A percentile compares a stretch with the other conserved stretches of the same genome.
These are phyloP conservation scores for Etheostoma cragini DNA, from an alignment of 2,113 vertebrate species.

Conservation along the genomic window DNA sequence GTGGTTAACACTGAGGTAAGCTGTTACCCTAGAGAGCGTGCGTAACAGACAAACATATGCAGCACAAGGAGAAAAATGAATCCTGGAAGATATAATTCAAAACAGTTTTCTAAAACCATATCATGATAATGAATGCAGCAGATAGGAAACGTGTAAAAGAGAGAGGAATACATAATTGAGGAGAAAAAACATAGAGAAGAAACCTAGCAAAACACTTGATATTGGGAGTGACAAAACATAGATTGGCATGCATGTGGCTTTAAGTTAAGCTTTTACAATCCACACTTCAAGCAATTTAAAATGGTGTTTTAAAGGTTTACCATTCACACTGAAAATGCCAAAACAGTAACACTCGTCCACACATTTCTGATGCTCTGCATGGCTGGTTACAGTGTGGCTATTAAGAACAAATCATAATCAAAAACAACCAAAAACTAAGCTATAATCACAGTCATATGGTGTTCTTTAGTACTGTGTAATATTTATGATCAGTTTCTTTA, in stretches of 20 bases:
- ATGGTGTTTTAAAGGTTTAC: background rate
- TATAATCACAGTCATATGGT: too few species aligned
- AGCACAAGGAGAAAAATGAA: background rate
- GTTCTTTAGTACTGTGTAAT: too few species aligned
- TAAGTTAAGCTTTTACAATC: background rate
- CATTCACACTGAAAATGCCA: background rate
- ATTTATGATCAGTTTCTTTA: too few species aligned
- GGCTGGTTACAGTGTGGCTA: background rate
- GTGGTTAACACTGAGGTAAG: background rate
- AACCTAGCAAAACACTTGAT: background rate
- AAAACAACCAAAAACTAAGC: background rate
- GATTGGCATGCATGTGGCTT: background rate
- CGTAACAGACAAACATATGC: background rate
- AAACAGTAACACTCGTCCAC: conserved; percentile 13
- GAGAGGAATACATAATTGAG: too few species aligned
- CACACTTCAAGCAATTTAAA: background rate
- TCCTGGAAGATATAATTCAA: background rate
- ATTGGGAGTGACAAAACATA: background rate
- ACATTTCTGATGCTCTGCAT: background rate
- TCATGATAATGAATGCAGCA: background rate
- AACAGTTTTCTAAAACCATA: background rate
- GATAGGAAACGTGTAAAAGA: background rate
- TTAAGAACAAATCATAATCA: background rate
- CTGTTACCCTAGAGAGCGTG: background rate
- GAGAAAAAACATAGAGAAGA: background rate